Evolutionary conservation across 1,140 invertebrate genomes (phyloP).

Genomic region (Neodiprion pinetum): DNA sequence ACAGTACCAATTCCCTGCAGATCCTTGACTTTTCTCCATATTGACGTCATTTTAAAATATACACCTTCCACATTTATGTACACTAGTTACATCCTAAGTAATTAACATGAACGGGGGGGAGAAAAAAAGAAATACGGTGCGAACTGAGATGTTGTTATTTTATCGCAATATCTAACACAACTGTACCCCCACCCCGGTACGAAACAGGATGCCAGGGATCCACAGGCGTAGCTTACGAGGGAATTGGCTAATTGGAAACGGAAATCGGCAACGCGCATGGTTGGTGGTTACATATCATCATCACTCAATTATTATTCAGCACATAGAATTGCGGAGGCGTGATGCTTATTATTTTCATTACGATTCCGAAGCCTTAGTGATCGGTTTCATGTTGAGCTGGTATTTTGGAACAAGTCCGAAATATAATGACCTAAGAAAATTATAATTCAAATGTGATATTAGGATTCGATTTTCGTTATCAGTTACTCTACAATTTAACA

Average conservation of each 20-base stretch:
- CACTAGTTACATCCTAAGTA: constrained; percentile 38
- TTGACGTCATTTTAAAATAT: constrained; percentile 36
- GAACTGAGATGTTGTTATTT: constrained; percentile 31
- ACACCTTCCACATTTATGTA: constrained; percentile 32
- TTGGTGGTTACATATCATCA: neutral
- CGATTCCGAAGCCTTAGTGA: neutral
- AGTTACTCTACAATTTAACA: too few species aligned
- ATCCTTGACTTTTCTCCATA: constrained; percentile 43
- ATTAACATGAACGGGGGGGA: too few species aligned
- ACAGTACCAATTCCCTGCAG: constrained; percentile 42
- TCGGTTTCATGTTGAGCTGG: neutral
- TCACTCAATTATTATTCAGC: neutral
- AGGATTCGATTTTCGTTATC: neutral
- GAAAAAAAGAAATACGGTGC: constrained; percentile 10
- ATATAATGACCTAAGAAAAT: neutral
- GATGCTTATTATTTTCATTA: neutral
- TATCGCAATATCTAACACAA: constrained; percentile 32
- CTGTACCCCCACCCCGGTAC: neutral
- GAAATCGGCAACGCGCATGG: neutral
- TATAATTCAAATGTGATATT: neutral
- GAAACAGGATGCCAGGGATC: constrained; percentile 9
- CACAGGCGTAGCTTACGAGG: constrained; percentile 2
- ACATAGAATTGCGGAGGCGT: neutral
- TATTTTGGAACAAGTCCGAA: neutral
- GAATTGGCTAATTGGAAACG: neutral